Evolutionary conservation across 2,888 invertebrate species (phyloP).

Genomic region (Mactromeris polynyma): DNA sequence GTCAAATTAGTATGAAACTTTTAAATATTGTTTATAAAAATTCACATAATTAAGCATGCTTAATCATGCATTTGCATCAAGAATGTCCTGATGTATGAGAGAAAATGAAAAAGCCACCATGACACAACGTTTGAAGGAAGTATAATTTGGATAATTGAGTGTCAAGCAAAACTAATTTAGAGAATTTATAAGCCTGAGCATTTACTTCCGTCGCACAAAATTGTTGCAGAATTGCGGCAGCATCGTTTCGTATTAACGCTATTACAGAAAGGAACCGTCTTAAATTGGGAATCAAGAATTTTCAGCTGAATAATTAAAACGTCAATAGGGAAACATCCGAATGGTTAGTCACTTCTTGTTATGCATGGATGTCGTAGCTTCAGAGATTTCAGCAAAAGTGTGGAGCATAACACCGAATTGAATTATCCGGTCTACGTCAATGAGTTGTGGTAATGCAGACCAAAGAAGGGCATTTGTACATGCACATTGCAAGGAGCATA

Average conservation of each 20-base stretch:
- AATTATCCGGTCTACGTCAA: too few species aligned
- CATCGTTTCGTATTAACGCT: not conserved
- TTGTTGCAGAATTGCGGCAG: not conserved
- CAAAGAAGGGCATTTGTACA: too few species aligned
- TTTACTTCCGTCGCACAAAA: not conserved
- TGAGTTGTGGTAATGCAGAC: too few species aligned
- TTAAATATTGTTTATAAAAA: too few species aligned
- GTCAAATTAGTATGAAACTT: too few species aligned
- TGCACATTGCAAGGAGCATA: too few species aligned
- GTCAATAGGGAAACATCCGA: not conserved
- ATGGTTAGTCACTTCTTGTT: constrained; percentile 3
- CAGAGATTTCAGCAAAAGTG: not conserved
- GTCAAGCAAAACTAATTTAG: not conserved
- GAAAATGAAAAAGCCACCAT: too few species aligned
- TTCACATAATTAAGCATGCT: too few species aligned
- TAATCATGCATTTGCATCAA: too few species aligned
- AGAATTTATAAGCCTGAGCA: not conserved
- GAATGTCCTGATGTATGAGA: too few species aligned
- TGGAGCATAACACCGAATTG: too few species aligned
- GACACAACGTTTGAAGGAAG: too few species aligned
- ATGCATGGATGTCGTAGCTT: not conserved
- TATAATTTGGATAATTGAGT: not conserved
- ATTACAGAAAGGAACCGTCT: not conserved
- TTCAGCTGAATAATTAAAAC: not conserved
- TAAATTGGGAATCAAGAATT: not conserved